Evolutionary conservation across 2,113 vertebrate genomes (phyloP).

Genomic region (Rafetus swinhoei): DNA sequence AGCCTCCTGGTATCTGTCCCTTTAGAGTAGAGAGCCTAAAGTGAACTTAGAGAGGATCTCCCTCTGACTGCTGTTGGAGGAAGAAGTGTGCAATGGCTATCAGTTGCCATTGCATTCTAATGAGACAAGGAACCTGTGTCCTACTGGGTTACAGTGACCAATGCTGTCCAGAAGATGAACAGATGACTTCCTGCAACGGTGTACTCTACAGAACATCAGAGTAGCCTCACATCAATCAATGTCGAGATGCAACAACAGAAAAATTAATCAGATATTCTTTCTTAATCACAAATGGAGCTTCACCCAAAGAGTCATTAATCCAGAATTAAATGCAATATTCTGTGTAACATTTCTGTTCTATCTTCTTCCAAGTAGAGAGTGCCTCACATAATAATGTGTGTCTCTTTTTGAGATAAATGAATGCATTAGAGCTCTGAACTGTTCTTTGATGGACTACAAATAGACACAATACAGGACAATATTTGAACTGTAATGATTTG

Average conservation of each 20-base stretch:
- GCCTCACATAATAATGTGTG: slow-evolving; percentile 68
- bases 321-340: slow-evolving; percentile 74
- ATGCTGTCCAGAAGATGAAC: not conserved
- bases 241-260: slow-evolving; percentile 27
- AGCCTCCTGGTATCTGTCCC: not conserved
- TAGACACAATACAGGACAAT: slow-evolving; percentile 73
- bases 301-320: slow-evolving; percentile 63
- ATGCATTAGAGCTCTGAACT: slow-evolving; percentile 78
- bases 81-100: not conserved
- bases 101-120: rapidly evolving
- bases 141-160: not conserved
- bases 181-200: not conserved
- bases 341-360: slow-evolving; percentile 54
- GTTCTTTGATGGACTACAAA: slow-evolving; percentile 72
- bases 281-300: slow-evolving; percentile 61
- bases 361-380: slow-evolving; percentile 68
- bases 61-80: not conserved
- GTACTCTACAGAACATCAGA: not conserved
- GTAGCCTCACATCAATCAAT: slow-evolving; percentile 17
- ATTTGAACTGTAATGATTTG: slow-evolving; percentile 82
- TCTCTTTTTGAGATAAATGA: slow-evolving; percentile 79
- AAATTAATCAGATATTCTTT: slow-evolving; percentile 58
- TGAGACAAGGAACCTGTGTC: not conserved
- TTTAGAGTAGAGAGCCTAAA: not conserved
- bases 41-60: not conserved